A percentile compares a stretch with the other conserved stretches of the same genome.
Conservation (phyloP, 2,888 invertebrate genomes). For the Eristalis tenax region DNA sequence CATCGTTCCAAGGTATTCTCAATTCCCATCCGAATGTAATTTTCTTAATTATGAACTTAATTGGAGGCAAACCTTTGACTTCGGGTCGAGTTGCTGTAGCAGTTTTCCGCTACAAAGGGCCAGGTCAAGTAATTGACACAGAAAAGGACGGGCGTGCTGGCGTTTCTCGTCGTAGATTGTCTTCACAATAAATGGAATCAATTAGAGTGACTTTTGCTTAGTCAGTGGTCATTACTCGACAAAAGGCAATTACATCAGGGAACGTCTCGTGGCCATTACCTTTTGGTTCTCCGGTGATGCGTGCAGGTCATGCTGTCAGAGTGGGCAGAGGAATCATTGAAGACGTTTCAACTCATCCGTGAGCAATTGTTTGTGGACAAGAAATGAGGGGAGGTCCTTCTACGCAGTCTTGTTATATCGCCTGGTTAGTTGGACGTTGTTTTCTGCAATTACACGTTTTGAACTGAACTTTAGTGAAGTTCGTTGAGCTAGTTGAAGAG, state of each 20-base stretch:
- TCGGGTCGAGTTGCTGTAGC: background rate
- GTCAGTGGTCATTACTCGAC: background rate
- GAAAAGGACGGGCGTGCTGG: background rate
- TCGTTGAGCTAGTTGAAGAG: no score
- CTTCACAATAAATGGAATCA: conserved; percentile 26
- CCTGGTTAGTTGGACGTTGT: no score
- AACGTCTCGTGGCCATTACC: background rate
- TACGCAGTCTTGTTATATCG: no score
- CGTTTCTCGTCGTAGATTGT: background rate
- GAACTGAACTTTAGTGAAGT: no score
- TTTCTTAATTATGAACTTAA: conserved; percentile 39
- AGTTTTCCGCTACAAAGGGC: background rate
- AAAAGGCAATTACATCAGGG: background rate
- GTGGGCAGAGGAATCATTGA: background rate
- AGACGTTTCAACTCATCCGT: background rate
- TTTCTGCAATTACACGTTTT: no score
- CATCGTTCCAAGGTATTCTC: background rate
- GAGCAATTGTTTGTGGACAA: background rate
- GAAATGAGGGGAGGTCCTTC: no score
- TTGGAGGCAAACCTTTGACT: conserved; percentile 6
- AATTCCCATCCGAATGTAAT: conserved; percentile 39
- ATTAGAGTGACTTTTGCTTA: conserved; percentile 7
- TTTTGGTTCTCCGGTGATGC: background rate
- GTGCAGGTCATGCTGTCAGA: background rate
- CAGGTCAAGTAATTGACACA: background rate